A percentile compares a stretch with the other conserved stretches of the same genome.
Conservation (phyloP, 1,140 invertebrate genomes). For the Aphelenchoides besseyi region DNA sequence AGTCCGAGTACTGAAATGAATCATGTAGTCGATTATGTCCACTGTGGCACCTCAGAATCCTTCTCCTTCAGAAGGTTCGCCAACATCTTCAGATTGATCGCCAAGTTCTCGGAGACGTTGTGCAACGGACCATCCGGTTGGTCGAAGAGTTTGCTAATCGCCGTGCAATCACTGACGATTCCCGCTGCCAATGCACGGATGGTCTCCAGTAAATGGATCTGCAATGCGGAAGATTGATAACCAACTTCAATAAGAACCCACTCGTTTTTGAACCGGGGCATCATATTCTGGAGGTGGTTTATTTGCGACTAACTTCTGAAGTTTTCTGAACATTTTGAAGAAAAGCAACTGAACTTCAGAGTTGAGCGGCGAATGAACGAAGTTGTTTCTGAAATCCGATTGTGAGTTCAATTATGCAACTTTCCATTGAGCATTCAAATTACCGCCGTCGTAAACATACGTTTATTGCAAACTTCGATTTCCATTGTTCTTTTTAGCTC, state of each 20-base stretch:
- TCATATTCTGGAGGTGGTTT: background rate
- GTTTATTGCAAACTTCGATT: too few relatives aligned
- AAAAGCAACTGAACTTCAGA: background rate
- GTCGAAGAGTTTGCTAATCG: background rate
- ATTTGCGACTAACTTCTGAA: background rate
- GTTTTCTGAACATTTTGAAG: background rate
- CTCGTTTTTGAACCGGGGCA: constrained; percentile 10
- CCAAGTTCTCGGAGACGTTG: constrained; percentile 13
- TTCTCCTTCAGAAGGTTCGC: constrained; percentile 4
- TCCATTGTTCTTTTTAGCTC: too few relatives aligned
- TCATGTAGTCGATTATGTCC: too few relatives aligned
- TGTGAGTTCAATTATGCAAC: too few relatives aligned
- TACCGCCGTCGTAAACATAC: too few relatives aligned
- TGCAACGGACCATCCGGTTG: background rate
- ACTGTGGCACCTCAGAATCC: too few relatives aligned
- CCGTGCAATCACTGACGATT: background rate
- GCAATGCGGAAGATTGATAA: background rate
- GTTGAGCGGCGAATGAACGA: background rate
- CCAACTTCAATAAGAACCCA: background rate
- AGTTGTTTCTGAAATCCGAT: too few relatives aligned
- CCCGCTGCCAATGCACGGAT: constrained; percentile 8
- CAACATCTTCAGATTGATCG: background rate
- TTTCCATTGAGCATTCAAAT: too few relatives aligned
- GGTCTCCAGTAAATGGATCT: background rate
- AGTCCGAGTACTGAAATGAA: constrained; percentile 4